Conservation (phyloP, 2,797 vertebrate species). For the Sciaenops ocellatus region DNA sequence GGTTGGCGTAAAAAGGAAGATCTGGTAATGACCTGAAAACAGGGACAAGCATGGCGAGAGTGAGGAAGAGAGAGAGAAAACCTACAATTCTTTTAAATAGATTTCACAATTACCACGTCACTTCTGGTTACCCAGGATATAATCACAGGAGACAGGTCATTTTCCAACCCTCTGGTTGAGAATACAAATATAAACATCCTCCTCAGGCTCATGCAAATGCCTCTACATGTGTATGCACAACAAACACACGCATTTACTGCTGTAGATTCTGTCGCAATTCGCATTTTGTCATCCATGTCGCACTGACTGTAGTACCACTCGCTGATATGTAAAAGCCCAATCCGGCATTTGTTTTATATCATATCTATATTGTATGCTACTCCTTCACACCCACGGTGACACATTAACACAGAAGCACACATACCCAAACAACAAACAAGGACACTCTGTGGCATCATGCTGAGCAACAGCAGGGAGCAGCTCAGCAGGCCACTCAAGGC, state of each 20-base stretch:
- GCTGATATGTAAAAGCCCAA: background rate
- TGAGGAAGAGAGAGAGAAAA: conserved; percentile 49
- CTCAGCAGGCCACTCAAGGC: conserved; percentile 52
- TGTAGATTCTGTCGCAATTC: conserved; percentile 11
- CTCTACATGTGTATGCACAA: conserved; percentile 21
- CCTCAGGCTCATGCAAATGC: conserved; percentile 63
- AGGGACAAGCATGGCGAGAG: conserved; percentile 24
- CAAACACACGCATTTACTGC: background rate
- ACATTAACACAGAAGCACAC: conserved; percentile 25
- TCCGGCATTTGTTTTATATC: conserved; percentile 6
- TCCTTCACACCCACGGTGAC: conserved; percentile 4
- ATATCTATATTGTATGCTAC: background rate
- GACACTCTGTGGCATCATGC: conserved; percentile 47
- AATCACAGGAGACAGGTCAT: conserved; percentile 87
- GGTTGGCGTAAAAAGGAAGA: conserved; percentile 41
- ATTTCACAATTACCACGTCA: conserved; percentile 87
- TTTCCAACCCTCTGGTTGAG: conserved; percentile 71
- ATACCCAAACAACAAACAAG: conserved; percentile 63
- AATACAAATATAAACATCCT: conserved; percentile 75
- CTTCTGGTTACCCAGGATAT: conserved; percentile 82
- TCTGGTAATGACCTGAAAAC: conserved; percentile 64
- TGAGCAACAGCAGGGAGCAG: conserved; percentile 59
- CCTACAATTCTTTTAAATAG: conserved; percentile 86
- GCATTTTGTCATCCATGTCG: background rate
- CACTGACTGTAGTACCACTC: background rate